Percentiles rank a stretch among this genome's conserved stretches.
These are phyloP conservation scores for Serripes groenlandicus DNA, from an alignment of 2,888 invertebrate species.

Conservation along the genomic window DNA sequence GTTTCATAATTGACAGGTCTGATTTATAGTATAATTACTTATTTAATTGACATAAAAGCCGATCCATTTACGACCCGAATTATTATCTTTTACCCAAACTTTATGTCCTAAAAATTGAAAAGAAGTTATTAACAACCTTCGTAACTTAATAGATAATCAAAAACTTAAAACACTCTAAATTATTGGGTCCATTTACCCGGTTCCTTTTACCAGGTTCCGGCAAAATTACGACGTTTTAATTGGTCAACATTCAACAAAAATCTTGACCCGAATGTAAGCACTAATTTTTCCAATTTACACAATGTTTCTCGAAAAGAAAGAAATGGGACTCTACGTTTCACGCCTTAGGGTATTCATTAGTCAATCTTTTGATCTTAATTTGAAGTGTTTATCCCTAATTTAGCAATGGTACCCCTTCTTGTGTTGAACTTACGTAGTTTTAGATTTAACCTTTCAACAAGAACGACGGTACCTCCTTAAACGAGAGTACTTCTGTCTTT, in stretches of 20 bases:
- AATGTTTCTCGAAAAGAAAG: neutral
- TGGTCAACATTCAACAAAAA: neutral
- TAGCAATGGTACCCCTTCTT: neutral
- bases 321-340: neutral
- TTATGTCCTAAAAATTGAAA: no score
- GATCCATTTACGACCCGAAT: no score
- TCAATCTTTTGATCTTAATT: slow-evolving; percentile 66
- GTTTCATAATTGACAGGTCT: no score
- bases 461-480: slow-evolving; percentile 8
- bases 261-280: neutral
- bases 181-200: no score
- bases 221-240: neutral
- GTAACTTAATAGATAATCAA: no score
- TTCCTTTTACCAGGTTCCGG: neutral
- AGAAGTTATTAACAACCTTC: no score
- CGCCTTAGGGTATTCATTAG: slow-evolving; percentile 54
- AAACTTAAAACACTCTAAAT: no score
- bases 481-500: slow-evolving; percentile 1
- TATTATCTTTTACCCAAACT: no score
- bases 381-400: slow-evolving; percentile 61
- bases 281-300: no score
- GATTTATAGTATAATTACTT: no score
- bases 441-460: slow-evolving; percentile 19
- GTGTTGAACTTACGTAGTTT: slow-evolving; percentile 1
- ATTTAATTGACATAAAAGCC: no score